phyloP scores from a whole-genome alignment of 2,888 invertebrate species.

The Cremastinae sp. region DNA sequence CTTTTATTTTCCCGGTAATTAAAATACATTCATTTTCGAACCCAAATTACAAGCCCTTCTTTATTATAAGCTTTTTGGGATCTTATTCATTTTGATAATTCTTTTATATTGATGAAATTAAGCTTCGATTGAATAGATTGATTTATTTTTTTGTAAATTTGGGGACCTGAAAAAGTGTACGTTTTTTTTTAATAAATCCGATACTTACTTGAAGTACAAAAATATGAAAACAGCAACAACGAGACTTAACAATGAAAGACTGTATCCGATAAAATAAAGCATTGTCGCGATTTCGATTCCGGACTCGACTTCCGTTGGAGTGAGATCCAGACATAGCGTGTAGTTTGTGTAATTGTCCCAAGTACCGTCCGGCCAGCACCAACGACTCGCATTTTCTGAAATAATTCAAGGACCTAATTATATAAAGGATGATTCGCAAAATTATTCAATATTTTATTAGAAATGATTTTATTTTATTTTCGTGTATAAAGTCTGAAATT shows the following conservation, averaged over 20 bases:
- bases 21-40: neutral
- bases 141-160: neutral
- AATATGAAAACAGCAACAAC: conserved; percentile 92
- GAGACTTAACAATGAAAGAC: conserved; percentile 90
- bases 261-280: conserved; percentile 92
- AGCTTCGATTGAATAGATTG: too few relatives aligned
- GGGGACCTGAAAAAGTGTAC: neutral
- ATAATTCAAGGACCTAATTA: neutral
- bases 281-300: conserved; percentile 86
- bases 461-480: too few relatives aligned
- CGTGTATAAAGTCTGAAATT: too few relatives aligned
- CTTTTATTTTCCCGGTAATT: conserved; percentile 26
- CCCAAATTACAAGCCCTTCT: neutral
- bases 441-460: too few relatives aligned
- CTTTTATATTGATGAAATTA: too few relatives aligned
- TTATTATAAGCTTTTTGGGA: too few relatives aligned
- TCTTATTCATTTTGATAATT: too few relatives aligned
- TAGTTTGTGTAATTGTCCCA: conserved; percentile 92
- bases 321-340: conserved; percentile 85
- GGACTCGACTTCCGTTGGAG: conserved; percentile 81
- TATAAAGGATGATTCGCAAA: too few relatives aligned
- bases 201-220: conserved; percentile 93
- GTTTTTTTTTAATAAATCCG: neutral
- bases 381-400: conserved; percentile 92
- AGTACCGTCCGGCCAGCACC: conserved; percentile 88